These are phyloP conservation scores for Antedon mediterranea DNA, from an alignment of 53 echinoderm and acorn worm species.

Conservation along the genomic window DNA sequence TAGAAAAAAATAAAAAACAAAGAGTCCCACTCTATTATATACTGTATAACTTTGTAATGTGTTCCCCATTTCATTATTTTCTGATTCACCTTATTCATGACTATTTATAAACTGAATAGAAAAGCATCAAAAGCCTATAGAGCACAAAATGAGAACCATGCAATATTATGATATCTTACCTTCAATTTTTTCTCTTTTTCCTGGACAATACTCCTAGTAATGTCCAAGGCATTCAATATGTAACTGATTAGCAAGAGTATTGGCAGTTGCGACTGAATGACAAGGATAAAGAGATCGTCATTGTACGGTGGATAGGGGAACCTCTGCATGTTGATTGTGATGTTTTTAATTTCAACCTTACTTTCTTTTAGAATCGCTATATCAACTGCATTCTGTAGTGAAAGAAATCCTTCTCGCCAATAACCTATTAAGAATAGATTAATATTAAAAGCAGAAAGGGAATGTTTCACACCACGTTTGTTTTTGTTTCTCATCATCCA, in stretches of 20 bases:
- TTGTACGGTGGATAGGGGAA: conserved; percentile 75
- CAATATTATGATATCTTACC: conserved; percentile 11
- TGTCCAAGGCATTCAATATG: conserved; percentile 42
- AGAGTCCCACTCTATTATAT: too few relatives aligned
- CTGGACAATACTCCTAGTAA: conserved; percentile 43
- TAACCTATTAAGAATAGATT: conserved; percentile 28
- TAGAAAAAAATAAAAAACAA: too few relatives aligned
- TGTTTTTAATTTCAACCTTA: conserved; percentile 7
- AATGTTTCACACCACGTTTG: too few relatives aligned
- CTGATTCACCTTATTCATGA: too few relatives aligned
- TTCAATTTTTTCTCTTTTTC: conserved; percentile 71
- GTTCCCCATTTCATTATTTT: too few relatives aligned
- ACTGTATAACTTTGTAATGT: too few relatives aligned
- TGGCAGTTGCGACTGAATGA: conserved; percentile 46
- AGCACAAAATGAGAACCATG: too few relatives aligned
- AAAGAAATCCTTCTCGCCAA: conserved; percentile 50
- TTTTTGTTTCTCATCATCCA: too few relatives aligned
- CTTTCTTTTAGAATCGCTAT: conserved; percentile 42
- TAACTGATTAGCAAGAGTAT: conserved; percentile 54
- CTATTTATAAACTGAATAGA: too few relatives aligned
- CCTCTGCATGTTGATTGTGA: conserved; percentile 30
- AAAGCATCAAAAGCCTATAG: too few relatives aligned
- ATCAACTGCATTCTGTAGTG: conserved; percentile 47
- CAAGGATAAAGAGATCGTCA: conserved; percentile 46
- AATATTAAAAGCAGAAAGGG: too few relatives aligned